phyloP scores from a whole-genome alignment of 2,888 invertebrate genomes.

The Leuctra nigra region DNA sequence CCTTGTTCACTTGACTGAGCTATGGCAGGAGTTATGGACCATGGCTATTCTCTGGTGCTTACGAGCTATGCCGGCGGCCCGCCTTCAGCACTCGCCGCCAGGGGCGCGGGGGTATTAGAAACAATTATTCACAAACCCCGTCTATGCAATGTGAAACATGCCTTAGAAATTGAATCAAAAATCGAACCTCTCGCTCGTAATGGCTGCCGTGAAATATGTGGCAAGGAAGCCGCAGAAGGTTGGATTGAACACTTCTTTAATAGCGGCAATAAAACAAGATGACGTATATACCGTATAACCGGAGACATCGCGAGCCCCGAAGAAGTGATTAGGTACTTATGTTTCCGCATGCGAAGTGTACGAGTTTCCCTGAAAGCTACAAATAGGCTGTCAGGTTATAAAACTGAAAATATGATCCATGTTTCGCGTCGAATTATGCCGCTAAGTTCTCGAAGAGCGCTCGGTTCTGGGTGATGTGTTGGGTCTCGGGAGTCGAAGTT shows the following conservation, averaged over 20 bases:
- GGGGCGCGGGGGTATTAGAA: constrained; percentile 5
- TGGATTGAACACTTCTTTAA: constrained; percentile 13
- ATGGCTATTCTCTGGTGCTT: constrained; percentile 9
- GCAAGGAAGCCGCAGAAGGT: not conserved
- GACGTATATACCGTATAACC: constrained; percentile 6
- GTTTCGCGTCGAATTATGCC: no score
- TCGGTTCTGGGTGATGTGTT: not conserved
- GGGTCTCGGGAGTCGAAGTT: not conserved
- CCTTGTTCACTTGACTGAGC: constrained; percentile 18
- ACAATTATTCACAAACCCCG: constrained; percentile 11
- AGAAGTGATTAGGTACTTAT: constrained; percentile 15
- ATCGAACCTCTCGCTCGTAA: not conserved
- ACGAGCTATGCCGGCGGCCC: constrained; percentile 1
- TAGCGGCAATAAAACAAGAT: constrained; percentile 12
- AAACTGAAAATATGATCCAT: constrained; percentile 6
- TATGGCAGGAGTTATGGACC: constrained; percentile 16
- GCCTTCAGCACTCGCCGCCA: not conserved
- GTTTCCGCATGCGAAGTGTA: not conserved
- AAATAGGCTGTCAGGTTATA: constrained; percentile 15
- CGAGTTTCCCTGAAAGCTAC: constrained; percentile 5
- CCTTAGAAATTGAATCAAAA: constrained; percentile 10
- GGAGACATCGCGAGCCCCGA: constrained; percentile 8
- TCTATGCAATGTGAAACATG: not conserved
- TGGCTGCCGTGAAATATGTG: constrained; percentile 9
- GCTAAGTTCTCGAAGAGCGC: no score